These are phyloP conservation scores for Nothura maculosa DNA, from an alignment of 2,797 vertebrate species.

Conservation along the genomic window DNA sequence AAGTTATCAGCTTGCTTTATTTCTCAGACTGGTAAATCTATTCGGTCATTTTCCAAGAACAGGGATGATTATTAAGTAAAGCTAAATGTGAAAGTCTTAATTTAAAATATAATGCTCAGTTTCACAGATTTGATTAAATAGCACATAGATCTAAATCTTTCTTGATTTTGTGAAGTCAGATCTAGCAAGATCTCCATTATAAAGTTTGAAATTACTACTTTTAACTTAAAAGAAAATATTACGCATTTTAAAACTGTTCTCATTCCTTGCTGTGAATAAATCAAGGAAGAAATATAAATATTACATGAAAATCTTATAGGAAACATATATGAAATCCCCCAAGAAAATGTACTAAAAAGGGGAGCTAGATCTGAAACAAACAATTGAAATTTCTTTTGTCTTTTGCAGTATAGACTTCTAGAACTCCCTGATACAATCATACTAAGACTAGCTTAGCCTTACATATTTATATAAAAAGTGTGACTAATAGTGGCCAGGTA, in stretches of 20 bases:
- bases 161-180: not conserved
- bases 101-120: not conserved
- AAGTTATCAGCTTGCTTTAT: constrained; percentile 44
- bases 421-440: not conserved
- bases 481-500: not conserved
- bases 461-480: not conserved
- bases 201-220: not conserved
- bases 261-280: not conserved
- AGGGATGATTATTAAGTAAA: not conserved
- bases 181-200: not conserved
- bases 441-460: not conserved
- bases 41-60: not conserved
- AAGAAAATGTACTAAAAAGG: not conserved
- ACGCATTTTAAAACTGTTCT: not conserved
- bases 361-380: not conserved
- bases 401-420: not conserved
- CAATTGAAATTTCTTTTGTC: not conserved
- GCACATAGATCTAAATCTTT: not conserved
- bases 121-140: not conserved
- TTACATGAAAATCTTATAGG: too few relatives aligned
- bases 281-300: not conserved
- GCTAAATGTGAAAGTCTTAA: not conserved
- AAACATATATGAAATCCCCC: not conserved
- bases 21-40: constrained; percentile 32
- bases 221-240: not conserved